These are phyloP conservation scores for Brachypodius melanocephalos DNA, from an alignment of 2,113 vertebrate genomes.

Conservation along the genomic window DNA sequence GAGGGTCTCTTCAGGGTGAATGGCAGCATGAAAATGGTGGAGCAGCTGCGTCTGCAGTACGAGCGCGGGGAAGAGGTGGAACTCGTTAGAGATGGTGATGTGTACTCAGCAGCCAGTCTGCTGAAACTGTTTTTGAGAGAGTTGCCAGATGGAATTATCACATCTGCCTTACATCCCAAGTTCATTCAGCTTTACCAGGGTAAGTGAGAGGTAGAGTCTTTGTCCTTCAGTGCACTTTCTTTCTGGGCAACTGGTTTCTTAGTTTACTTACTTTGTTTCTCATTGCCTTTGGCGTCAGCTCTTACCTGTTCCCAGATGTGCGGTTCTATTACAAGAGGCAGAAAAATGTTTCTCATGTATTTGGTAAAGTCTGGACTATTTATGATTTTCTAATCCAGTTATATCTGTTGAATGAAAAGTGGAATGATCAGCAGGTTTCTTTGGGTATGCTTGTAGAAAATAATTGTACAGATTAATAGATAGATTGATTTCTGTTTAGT, in stretches of 20 bases:
- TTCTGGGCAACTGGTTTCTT: background rate
- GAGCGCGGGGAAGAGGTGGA: constrained; percentile 79
- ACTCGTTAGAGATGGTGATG: constrained; percentile 75
- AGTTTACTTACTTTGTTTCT: background rate
- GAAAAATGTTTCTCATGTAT: background rate
- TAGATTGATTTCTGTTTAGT: background rate
- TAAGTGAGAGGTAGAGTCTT: constrained; percentile 56
- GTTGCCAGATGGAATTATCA: constrained; percentile 84
- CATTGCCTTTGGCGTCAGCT: background rate
- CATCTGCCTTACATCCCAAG: constrained; percentile 71
- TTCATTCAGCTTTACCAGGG: constrained; percentile 83
- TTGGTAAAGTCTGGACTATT: background rate
- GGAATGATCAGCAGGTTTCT: background rate
- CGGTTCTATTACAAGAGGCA: background rate
- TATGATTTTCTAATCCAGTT: background rate
- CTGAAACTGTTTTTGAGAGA: constrained; percentile 89
- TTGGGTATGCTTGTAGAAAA: background rate
- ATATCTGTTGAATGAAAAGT: background rate
- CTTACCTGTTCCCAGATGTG: background rate
- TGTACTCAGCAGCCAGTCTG: constrained; percentile 85
- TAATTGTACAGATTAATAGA: background rate
- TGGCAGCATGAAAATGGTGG: constrained; percentile 82
- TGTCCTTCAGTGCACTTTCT: background rate
- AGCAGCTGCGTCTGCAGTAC: constrained; percentile 78
- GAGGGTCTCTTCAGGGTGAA: constrained; percentile 94